Evolutionary conservation across 2,113 vertebrate genomes (phyloP), one percentile per base, ranked within the genome.

Genomic region (Steatornis caripensis): DNA sequence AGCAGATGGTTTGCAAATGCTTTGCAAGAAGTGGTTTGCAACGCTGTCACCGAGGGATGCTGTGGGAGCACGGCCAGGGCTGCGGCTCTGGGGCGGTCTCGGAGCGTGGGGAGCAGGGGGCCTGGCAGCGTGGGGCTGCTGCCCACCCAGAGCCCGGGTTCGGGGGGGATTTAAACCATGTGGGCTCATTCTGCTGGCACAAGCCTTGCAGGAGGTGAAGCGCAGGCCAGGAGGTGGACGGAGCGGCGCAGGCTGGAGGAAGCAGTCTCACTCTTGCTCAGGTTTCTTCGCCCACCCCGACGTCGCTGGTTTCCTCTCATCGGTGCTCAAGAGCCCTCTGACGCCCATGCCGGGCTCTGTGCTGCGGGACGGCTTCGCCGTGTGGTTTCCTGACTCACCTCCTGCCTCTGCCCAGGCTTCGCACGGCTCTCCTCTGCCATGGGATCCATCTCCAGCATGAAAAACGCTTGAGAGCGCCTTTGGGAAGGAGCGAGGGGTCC

Each of bases 301-400:
- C 11, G 5, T 71, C 86, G 21, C 1, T 1, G 10, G 8, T 39
- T 80, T 65, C 71, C 71, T 90, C 39, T 39, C 27, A 3, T 12
- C 0, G 6, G 23, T 57, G 66, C 4, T n/a, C 5, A 34, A 60
- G 71, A 72, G 71, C 18, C 29, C 43, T 39, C 16, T 5, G 65
- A 18, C 0, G 3, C 46, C 57, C 16, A 2, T 2, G 15, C 48
- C 0, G 15, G 48, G 54, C 80, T 68, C 54, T 10, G 48, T 68
- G 51, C 87, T 1, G 0, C 1, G 17, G 46, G 11, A 21, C 2
- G 2, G 57, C 87, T 43, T 32, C 34, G 1, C 26, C 8, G 13
- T 2, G 9, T 2, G 4, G 5, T 20, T 14, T 36, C 61, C 75
- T 58, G 70, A 7, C 15, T 16, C 10, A 11, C 2, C 60, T 62